Conservation (phyloP, 2,113 vertebrate genomes). For the Rhodinocichla rosea region DNA sequence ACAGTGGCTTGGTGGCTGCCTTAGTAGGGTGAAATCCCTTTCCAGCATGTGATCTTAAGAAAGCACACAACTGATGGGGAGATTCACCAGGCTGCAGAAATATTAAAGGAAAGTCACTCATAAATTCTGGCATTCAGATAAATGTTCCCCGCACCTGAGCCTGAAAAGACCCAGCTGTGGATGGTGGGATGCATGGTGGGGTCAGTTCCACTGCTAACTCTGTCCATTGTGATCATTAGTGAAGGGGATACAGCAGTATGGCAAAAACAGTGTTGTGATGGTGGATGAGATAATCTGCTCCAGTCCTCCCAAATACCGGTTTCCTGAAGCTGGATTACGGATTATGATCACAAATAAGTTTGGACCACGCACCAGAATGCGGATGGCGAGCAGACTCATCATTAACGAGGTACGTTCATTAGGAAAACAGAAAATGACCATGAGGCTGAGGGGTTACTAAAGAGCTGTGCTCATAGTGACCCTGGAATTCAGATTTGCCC, state of each 20-base stretch:
- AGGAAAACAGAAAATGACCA: not conserved
- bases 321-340: conserved; percentile 91
- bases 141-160: not conserved
- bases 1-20: not conserved
- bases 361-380: conserved; percentile 90
- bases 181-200: not conserved
- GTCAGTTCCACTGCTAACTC: not conserved
- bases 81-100: not conserved
- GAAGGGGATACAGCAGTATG: conserved; percentile 81
- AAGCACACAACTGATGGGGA: not conserved
- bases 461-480: not conserved
- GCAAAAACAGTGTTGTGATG: conserved; percentile 89
- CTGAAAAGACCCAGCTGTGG: not conserved
- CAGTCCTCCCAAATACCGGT: conserved; percentile 91
- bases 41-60: not conserved
- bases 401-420: conserved; percentile 87
- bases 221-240: conserved; percentile 74
- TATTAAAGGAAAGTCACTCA: not conserved
- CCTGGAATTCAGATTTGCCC: not conserved
- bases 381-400: conserved; percentile 96
- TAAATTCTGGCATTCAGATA: not conserved
- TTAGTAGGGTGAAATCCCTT: not conserved
- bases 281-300: conserved; percentile 95
- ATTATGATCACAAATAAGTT: conserved; percentile 97
- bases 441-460: not conserved